A percentile compares a stretch with the other conserved stretches of the same genome.
These are phyloP conservation scores for Campoletis sonorensis DNA, from an alignment of 1,140 invertebrate species.

Conservation along the genomic window DNA sequence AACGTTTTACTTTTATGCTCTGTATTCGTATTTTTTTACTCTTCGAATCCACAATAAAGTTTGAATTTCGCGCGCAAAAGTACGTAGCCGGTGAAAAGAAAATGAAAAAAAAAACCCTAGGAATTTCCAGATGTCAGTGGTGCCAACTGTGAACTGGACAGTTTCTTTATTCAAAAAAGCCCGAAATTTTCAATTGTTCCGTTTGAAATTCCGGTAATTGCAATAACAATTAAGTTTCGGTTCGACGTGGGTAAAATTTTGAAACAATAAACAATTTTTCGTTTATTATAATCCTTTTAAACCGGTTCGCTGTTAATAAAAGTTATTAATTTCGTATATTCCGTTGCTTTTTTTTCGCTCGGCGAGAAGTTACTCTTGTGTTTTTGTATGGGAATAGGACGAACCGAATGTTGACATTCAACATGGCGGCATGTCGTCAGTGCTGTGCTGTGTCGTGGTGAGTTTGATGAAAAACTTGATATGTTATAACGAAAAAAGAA, in stretches of 20 bases:
- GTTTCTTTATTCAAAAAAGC: constrained; percentile 31
- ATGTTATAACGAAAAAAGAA: constrained; percentile 50
- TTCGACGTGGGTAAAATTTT: background rate
- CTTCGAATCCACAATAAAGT: too few relatives aligned
- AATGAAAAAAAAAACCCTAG: background rate
- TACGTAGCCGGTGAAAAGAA: background rate
- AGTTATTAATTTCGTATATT: too few relatives aligned
- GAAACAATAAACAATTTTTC: background rate
- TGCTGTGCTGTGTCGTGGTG: constrained; percentile 95
- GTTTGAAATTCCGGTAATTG: constrained; percentile 3
- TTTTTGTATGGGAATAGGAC: constrained; percentile 32
- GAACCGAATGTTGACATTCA: constrained; percentile 81
- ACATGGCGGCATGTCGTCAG: constrained; percentile 96
- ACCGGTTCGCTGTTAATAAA: background rate
- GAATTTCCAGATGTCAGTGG: background rate
- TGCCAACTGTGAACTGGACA: background rate
- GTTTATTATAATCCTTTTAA: background rate
- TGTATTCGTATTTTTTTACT: too few relatives aligned
- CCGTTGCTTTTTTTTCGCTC: constrained; percentile 4
- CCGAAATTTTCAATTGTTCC: constrained; percentile 12
- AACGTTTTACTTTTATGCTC: too few relatives aligned
- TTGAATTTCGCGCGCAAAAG: background rate
- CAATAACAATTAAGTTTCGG: background rate
- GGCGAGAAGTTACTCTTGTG: constrained; percentile 32
- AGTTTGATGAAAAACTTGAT: constrained; percentile 72